phyloP scores from a whole-genome alignment of 2,797 vertebrate species.

The Pelochelys cantorii region DNA sequence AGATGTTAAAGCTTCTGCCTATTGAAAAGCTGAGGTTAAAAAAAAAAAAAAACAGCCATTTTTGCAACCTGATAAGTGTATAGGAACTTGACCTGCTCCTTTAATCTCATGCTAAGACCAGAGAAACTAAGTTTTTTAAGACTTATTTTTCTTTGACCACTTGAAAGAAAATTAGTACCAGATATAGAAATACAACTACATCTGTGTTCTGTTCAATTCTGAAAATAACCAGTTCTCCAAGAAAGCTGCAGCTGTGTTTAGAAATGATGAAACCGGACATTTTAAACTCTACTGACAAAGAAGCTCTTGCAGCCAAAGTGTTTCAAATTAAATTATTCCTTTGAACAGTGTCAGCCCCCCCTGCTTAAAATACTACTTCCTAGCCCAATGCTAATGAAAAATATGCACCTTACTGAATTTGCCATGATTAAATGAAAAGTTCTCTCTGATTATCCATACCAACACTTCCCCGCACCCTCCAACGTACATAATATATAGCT shows the following conservation, averaged over 20 bases:
- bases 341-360: not conserved
- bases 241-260: not conserved
- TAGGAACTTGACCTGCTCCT: not conserved
- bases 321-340: slow-evolving; percentile 17
- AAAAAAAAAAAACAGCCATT: not conserved
- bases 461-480: not conserved
- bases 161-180: fast-evolving
- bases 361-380: slow-evolving; percentile 9
- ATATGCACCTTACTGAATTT: not conserved
- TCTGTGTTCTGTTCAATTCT: not conserved
- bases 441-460: not conserved
- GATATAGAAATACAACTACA: not conserved
- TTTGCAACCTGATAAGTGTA: not conserved
- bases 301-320: not conserved
- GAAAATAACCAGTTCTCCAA: not conserved
- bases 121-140: not conserved
- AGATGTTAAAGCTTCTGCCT: not conserved
- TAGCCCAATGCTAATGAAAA: not conserved
- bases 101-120: not conserved
- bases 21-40: not conserved
- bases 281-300: slow-evolving; percentile 1
- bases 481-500: not conserved
- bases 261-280: not conserved
- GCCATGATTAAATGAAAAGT: not conserved
- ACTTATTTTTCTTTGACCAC: not conserved